These are phyloP conservation scores for Rhysida immarginata DNA, from an alignment of 1,140 invertebrate species.

Conservation along the genomic window DNA sequence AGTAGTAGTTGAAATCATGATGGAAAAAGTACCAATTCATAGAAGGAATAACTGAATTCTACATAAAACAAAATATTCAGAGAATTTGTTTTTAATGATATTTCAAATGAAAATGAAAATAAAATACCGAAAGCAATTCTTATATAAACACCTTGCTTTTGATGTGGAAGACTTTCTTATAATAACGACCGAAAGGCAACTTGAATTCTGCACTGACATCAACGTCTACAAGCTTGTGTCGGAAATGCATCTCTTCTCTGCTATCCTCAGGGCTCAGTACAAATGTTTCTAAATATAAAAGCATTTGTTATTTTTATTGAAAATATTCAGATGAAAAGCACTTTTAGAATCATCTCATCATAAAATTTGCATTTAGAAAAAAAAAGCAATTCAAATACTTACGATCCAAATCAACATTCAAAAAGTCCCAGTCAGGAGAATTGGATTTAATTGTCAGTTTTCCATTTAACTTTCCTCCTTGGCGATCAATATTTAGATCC, in stretches of 20 bases:
- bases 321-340: neutral
- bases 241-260: neutral
- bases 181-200: neutral
- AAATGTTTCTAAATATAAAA: neutral
- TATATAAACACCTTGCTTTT: conserved; percentile 1
- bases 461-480: neutral
- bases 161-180: neutral
- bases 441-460: neutral
- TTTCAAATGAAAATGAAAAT: neutral
- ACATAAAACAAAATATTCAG: neutral
- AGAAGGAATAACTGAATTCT: neutral
- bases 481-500: neutral
- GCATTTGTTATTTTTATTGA: neutral
- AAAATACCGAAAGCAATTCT: neutral
- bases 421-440: neutral
- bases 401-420: neutral
- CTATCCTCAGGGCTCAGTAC: neutral
- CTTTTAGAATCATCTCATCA: neutral
- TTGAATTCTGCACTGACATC: conserved; percentile 1
- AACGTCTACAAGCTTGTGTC: neutral
- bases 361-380: neutral
- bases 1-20: neutral
- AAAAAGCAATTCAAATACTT: neutral
- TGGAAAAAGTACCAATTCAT: neutral
- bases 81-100: neutral